Evolutionary conservation across 1,140 invertebrate species (phyloP).

Genomic region (Drosophila lini): DNA sequence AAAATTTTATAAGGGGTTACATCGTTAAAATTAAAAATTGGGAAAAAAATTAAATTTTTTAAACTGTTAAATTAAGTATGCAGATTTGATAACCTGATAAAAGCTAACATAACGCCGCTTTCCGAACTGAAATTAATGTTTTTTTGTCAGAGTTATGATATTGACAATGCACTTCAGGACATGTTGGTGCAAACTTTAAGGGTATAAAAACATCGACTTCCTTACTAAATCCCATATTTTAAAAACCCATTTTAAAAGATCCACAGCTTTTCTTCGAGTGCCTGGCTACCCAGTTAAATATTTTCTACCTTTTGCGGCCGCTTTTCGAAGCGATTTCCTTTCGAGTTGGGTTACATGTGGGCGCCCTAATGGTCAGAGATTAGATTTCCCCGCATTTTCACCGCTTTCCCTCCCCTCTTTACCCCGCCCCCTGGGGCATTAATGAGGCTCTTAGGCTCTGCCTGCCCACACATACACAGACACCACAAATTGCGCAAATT

Average conservation of each 20-base stretch:
- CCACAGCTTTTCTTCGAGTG: not conserved
- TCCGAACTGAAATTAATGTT: too few relatives aligned
- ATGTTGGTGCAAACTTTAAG: too few relatives aligned
- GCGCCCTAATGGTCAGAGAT: constrained; percentile 64
- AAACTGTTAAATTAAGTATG: too few relatives aligned
- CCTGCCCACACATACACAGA: constrained; percentile 6
- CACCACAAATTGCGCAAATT: constrained; percentile 65
- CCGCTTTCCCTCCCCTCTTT: not conserved
- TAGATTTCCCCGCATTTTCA: constrained; percentile 46
- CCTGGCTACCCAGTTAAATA: not conserved
- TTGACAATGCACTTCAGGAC: too few relatives aligned
- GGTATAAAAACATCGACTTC: too few relatives aligned
- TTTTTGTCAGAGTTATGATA: too few relatives aligned
- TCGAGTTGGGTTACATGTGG: constrained; percentile 40
- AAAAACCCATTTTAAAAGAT: not conserved
- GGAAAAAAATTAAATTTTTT: too few relatives aligned
- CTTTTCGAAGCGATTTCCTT: constrained; percentile 22
- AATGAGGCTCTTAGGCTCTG: constrained; percentile 29
- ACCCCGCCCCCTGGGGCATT: not conserved
- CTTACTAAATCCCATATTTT: not conserved
- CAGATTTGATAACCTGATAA: too few relatives aligned
- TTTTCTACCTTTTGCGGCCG: constrained; percentile 1
- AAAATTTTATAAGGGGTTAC: not conserved
- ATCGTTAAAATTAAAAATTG: too few relatives aligned
- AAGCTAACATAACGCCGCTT: too few relatives aligned